Conservation (phyloP, 2,797 vertebrate species). For the Cetoscarus ocellatus region DNA sequence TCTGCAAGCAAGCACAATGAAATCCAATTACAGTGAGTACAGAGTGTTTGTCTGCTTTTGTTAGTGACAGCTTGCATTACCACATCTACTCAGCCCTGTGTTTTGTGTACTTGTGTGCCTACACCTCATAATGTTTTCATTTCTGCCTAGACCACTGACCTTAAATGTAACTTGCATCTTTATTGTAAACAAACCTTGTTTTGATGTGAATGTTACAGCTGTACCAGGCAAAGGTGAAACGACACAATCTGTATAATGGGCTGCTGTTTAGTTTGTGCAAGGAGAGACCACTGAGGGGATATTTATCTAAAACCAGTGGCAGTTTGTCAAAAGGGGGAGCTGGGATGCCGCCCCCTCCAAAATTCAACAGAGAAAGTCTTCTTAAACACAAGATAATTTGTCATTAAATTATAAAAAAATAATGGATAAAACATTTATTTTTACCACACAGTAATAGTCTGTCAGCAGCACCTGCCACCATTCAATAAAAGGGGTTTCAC, state of each 20-base stretch:
- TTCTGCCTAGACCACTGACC: constrained; percentile 11
- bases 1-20: constrained; percentile 16
- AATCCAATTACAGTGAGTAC: constrained; percentile 37
- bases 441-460: no score
- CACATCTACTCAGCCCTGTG: background rate
- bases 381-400: no score
- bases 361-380: no score
- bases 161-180: constrained; percentile 1
- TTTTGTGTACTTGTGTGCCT: background rate
- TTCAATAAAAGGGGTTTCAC: no score
- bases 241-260: constrained; percentile 4
- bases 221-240: constrained; percentile 1
- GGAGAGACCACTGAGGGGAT: background rate
- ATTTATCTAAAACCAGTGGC: no score
- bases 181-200: constrained; percentile 3
- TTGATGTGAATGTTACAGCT: constrained; percentile 4
- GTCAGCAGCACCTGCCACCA: no score
- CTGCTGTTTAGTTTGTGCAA: constrained; percentile 7
- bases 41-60: constrained; percentile 21
- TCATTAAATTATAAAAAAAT: no score
- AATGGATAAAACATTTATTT: no score
- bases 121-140: constrained; percentile 24
- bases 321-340: no score
- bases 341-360: no score
- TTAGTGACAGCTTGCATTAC: constrained; percentile 16